phyloP scores from a whole-genome alignment of 2,888 invertebrate genomes.

The Hecatera dysodea region DNA sequence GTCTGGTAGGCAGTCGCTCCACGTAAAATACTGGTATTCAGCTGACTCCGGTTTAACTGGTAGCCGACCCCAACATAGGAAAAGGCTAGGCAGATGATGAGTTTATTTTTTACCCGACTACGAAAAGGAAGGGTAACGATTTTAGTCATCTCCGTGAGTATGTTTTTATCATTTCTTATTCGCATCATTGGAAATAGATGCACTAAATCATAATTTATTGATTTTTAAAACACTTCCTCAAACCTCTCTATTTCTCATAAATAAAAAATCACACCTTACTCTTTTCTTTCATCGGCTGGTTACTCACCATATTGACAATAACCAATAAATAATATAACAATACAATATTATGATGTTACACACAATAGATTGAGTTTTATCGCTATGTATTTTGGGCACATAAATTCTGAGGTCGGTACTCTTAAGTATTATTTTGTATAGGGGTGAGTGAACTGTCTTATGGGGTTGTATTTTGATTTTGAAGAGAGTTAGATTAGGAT shows the following conservation, averaged over 20 bases:
- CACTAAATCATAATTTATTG: conserved; percentile 14
- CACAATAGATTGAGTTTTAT: conserved; percentile 79
- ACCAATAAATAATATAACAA: conserved; percentile 84
- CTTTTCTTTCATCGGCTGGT: background rate
- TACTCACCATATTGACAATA: conserved; percentile 57
- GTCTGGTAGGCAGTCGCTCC: too few species aligned
- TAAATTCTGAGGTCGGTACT: conserved; percentile 77
- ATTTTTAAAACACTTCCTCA: conserved; percentile 41
- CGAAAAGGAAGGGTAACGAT: too few species aligned
- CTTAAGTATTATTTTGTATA: conserved; percentile 78
- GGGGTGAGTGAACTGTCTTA: conserved; percentile 77
- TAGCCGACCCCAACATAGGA: too few species aligned
- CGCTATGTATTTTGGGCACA: conserved; percentile 84
- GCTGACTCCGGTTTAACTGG: too few species aligned
- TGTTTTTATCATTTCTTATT: background rate
- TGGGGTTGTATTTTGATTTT: conserved; percentile 49
- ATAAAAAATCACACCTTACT: conserved; percentile 18
- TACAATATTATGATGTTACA: conserved; percentile 88
- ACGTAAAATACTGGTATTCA: too few species aligned
- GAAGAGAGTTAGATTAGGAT: conserved; percentile 33
- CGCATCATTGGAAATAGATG: background rate
- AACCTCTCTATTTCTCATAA: conserved; percentile 9
- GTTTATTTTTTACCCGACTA: too few species aligned
- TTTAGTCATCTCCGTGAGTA: too few species aligned
- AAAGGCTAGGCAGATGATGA: too few species aligned